These are phyloP conservation scores for Cataglyphis altisquamis DNA, from an alignment of 2,888 invertebrate species.

Conservation along the genomic window DNA sequence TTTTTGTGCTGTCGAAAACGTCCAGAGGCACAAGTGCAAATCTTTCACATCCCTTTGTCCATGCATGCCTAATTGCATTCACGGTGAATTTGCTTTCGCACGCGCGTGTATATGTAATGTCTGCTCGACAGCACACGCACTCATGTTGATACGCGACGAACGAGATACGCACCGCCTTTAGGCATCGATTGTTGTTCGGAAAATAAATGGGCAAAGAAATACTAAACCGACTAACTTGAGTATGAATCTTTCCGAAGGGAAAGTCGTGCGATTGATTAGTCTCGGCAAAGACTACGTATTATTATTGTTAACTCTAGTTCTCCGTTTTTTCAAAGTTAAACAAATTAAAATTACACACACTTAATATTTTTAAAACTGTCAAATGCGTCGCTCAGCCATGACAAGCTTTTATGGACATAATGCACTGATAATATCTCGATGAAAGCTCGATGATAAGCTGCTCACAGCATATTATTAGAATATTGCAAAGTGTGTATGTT, in stretches of 20 bases:
- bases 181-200: slow-evolving; percentile 64
- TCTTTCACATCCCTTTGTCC: not conserved
- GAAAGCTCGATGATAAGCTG: no score
- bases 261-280: slow-evolving; percentile 64
- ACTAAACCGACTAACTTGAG: slow-evolving; percentile 35
- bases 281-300: slow-evolving; percentile 1
- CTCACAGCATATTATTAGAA: no score
- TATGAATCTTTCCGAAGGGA: slow-evolving; percentile 46
- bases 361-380: no score
- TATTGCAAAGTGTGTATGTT: no score
- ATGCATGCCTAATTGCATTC: slow-evolving; percentile 47
- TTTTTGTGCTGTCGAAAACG: not conserved
- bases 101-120: not conserved
- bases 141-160: slow-evolving; percentile 37
- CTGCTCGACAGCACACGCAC: not conserved
- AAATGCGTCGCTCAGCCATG: no score
- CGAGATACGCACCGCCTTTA: slow-evolving; percentile 51
- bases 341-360: no score
- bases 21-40: not conserved
- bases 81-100: not conserved
- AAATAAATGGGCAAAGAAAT: slow-evolving; percentile 61
- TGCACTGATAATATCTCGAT: no score
- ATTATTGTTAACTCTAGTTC: no score
- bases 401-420: no score
- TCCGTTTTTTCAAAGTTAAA: no score